Conservation (phyloP, 2,888 invertebrate genomes). For the Diplazon laetatorius region DNA sequence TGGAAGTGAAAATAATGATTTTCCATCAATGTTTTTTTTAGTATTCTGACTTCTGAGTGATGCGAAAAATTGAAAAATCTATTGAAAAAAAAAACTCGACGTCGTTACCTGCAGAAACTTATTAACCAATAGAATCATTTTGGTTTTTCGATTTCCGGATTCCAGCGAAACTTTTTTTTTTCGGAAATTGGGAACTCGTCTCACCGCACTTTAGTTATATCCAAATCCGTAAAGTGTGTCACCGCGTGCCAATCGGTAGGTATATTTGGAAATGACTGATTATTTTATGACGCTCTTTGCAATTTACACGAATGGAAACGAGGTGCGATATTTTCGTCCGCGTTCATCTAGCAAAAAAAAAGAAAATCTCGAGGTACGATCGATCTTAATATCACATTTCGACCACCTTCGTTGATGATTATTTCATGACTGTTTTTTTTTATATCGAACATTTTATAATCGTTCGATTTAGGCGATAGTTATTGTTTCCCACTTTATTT, state of each 20-base stretch:
- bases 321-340: background rate
- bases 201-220: background rate
- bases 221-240: background rate
- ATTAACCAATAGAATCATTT: too few species aligned
- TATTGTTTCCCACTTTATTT: background rate
- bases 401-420: too few species aligned
- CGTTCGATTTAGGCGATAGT: background rate
- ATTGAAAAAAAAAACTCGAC: too few species aligned
- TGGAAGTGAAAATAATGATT: too few species aligned
- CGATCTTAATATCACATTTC: background rate
- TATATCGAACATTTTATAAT: background rate
- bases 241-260: background rate
- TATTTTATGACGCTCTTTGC: slow-evolving; percentile 10
- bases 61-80: too few species aligned
- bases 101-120: too few species aligned
- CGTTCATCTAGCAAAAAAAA: background rate
- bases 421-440: background rate
- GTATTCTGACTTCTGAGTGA: too few species aligned
- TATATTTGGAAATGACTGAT: background rate
- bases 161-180: background rate
- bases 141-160: too few species aligned
- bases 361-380: background rate
- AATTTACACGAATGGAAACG: background rate
- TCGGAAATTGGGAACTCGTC: background rate
- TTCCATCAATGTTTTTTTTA: too few species aligned